Conservation (phyloP, 2,797 vertebrate species). For the Ptychadena robeensis region DNA sequence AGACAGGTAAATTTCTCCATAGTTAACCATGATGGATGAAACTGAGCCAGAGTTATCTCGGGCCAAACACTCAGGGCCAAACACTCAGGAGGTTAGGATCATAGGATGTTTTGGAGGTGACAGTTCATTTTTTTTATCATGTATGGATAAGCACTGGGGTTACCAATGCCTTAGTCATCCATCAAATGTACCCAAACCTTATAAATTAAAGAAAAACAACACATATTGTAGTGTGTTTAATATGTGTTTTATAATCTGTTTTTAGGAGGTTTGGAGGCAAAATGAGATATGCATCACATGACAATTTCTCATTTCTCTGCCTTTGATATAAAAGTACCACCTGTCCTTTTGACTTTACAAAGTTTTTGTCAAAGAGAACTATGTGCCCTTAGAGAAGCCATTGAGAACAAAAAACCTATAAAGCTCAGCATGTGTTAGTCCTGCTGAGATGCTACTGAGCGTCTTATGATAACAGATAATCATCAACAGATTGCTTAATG, state of each 20-base stretch:
- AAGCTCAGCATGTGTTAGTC: constrained; percentile 43
- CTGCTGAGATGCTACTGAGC: constrained; percentile 54
- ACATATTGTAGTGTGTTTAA: too few relatives aligned
- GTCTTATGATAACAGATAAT: constrained; percentile 55
- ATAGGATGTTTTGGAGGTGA: too few relatives aligned
- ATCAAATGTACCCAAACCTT: too few relatives aligned
- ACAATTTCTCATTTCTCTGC: background rate
- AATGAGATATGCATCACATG: background rate
- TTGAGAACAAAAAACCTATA: constrained; percentile 47
- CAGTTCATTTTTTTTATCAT: too few relatives aligned
- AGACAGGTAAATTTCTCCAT: too few relatives aligned
- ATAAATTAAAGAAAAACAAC: too few relatives aligned
- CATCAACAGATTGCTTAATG: constrained; percentile 57
- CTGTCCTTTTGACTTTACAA: constrained; percentile 54
- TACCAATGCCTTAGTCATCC: too few relatives aligned
- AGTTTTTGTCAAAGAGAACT: constrained; percentile 46
- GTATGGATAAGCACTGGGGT: too few relatives aligned
- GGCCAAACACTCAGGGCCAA: too few relatives aligned
- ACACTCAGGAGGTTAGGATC: too few relatives aligned
- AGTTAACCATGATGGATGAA: too few relatives aligned
- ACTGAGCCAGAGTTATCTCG: too few relatives aligned
- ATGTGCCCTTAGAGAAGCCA: constrained; percentile 49
- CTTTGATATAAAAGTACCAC: constrained; percentile 18
- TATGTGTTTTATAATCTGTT: background rate
- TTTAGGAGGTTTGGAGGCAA: background rate